Evolutionary conservation across 2,113 vertebrate species (phyloP).

Genomic region (Hoplias malabaricus): DNA sequence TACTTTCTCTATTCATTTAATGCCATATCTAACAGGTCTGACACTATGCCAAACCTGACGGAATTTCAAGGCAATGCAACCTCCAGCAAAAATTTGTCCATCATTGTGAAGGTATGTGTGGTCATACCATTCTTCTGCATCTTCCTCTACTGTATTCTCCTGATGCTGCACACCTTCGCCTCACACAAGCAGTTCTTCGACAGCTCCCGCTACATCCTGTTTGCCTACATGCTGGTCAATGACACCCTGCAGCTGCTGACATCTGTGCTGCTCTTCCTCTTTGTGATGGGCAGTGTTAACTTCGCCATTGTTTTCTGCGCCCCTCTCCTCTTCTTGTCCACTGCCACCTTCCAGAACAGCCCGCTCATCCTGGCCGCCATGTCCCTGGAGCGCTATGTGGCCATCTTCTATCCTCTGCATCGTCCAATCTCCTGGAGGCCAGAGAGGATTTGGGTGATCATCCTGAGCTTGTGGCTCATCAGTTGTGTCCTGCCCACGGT

Average conservation of each 20-base stretch:
- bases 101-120: slow-evolving; percentile 69
- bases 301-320: slow-evolving; percentile 57
- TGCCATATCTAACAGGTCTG: neutral
- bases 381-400: slow-evolving; percentile 75
- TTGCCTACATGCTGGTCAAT: slow-evolving; percentile 74
- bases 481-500: slow-evolving; percentile 54
- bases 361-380: slow-evolving; percentile 72
- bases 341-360: slow-evolving; percentile 68
- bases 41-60: slow-evolving; percentile 69
- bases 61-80: slow-evolving; percentile 55
- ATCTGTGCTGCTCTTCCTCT: slow-evolving; percentile 71
- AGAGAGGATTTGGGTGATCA: slow-evolving; percentile 68
- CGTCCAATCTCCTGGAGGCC: slow-evolving; percentile 62
- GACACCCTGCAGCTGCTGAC: slow-evolving; percentile 69
- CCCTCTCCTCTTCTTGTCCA: slow-evolving; percentile 65
- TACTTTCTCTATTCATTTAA: slow-evolving; percentile 3
- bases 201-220: slow-evolving; percentile 72
- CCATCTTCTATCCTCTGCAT: slow-evolving; percentile 71
- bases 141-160: slow-evolving; percentile 66
- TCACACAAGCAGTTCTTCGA: slow-evolving; percentile 70
- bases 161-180: slow-evolving; percentile 71
- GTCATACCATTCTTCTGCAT: slow-evolving; percentile 66
- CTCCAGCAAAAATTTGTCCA: slow-evolving; percentile 50
- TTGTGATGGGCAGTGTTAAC: slow-evolving; percentile 57
- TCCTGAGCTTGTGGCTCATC: slow-evolving; percentile 60